Evolutionary conservation across 2,113 vertebrate genomes (phyloP).

Genomic region (Cyrtonyx montezumae): DNA sequence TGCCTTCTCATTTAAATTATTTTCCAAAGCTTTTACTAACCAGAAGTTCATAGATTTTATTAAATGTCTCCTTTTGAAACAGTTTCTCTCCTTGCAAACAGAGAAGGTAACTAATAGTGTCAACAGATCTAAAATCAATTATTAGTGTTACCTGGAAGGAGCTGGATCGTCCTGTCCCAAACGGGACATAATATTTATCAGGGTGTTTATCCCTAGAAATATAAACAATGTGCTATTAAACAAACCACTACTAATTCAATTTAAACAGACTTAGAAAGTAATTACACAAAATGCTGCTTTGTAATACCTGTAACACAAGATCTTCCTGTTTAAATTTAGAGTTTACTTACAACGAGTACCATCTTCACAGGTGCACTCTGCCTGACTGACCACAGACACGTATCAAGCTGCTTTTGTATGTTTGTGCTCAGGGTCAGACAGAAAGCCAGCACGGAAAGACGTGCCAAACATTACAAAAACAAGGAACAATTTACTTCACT

Average conservation of each 20-base stretch:
- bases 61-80: not conserved
- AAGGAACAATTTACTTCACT: not conserved
- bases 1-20: conserved; percentile 17
- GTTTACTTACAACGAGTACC: not conserved
- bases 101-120: not conserved
- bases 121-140: not conserved
- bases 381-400: not conserved
- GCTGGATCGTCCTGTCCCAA: conserved; percentile 98
- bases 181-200: conserved; percentile 99
- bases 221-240: conserved; percentile 51
- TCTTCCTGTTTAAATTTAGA: not conserved
- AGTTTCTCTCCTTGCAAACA: not conserved
- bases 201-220: conserved; percentile 93
- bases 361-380: not conserved
- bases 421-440: not conserved
- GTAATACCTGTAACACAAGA: not conserved
- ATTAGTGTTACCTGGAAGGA: conserved; percentile 89
- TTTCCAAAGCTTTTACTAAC: conserved; percentile 12
- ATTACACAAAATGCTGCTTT: conserved; percentile 18
- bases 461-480: not conserved
- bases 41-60: not conserved
- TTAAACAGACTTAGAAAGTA: not conserved
- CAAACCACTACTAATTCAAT: not conserved
- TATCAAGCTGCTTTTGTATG: not conserved
- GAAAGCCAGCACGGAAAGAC: not conserved